These are phyloP conservation scores for Ypsolopha sequella DNA, from an alignment of 2,888 invertebrate species.

Conservation along the genomic window DNA sequence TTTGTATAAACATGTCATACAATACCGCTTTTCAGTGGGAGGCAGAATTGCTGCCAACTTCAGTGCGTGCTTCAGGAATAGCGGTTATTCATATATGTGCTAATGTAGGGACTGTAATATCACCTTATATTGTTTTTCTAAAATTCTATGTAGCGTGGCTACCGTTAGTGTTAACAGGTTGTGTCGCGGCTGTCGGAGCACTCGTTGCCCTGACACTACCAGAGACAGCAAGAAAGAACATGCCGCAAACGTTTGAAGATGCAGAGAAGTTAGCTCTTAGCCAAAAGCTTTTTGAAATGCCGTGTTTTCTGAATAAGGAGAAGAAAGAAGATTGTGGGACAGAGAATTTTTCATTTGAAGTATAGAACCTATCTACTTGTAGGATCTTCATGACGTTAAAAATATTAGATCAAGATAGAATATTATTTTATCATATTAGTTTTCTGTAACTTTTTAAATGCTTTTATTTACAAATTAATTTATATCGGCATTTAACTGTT, in stretches of 20 bases:
- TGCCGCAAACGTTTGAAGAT: slow-evolving; percentile 7
- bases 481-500: too few relatives aligned
- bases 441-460: too few relatives aligned
- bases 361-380: too few relatives aligned
- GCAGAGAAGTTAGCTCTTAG: slow-evolving; percentile 1
- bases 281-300: slow-evolving; percentile 2
- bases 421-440: too few relatives aligned
- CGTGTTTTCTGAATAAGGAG: background rate
- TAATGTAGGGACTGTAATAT: slow-evolving; percentile 3
- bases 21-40: slow-evolving; percentile 7
- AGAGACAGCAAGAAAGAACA: slow-evolving; percentile 6
- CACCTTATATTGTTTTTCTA: slow-evolving; percentile 8
- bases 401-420: too few relatives aligned
- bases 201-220: slow-evolving; percentile 4
- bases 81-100: slow-evolving; percentile 7
- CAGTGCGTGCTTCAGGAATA: slow-evolving; percentile 6
- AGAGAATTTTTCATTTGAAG: too few relatives aligned
- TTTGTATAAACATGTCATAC: slow-evolving; percentile 7
- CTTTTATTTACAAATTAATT: too few relatives aligned
- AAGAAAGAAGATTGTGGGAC: too few relatives aligned
- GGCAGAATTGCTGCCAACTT: slow-evolving; percentile 7
- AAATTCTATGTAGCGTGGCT: slow-evolving; percentile 4
- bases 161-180: slow-evolving; percentile 5
- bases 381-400: too few relatives aligned
- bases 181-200: slow-evolving; percentile 3